These are phyloP conservation scores for Temnothorax nylanderi DNA, from an alignment of 1,140 invertebrate species.

Conservation along the genomic window DNA sequence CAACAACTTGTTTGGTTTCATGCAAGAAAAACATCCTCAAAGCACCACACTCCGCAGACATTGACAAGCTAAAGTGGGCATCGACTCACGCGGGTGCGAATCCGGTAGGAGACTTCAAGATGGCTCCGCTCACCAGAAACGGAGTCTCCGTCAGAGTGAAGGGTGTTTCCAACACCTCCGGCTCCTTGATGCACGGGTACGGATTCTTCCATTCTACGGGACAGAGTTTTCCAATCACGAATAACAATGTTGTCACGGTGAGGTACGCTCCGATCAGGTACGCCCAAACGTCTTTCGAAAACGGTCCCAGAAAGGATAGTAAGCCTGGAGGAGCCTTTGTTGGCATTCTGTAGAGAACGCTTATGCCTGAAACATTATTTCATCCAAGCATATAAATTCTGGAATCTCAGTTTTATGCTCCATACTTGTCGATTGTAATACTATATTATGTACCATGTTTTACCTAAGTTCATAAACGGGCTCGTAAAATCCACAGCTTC, in stretches of 20 bases:
- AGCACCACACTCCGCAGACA: neutral
- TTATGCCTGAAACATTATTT: constrained; percentile 87
- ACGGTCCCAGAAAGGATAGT: constrained; percentile 95
- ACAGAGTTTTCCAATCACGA: constrained; percentile 92
- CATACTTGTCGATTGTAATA: neutral
- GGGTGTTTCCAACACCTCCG: constrained; percentile 91
- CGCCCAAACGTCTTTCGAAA: constrained; percentile 93
- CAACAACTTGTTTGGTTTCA: constrained; percentile 10
- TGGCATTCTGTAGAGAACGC: constrained; percentile 93
- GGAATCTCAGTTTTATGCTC: neutral
- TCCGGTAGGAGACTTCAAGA: constrained; percentile 94
- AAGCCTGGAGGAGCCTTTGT: constrained; percentile 91
- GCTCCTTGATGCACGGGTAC: constrained; percentile 91
- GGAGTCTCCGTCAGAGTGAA: constrained; percentile 93
- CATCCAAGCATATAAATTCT: neutral
- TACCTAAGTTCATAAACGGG: constrained; percentile 95
- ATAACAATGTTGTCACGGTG: constrained; percentile 92
- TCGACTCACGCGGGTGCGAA: constrained; percentile 89
- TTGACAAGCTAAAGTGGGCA: neutral
- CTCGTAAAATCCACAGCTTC: constrained; percentile 94
- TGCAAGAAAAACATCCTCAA: constrained; percentile 16
- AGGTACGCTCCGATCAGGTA: constrained; percentile 92
- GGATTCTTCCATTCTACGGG: constrained; percentile 94
- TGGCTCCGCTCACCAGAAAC: constrained; percentile 92
- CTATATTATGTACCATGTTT: constrained; percentile 22